Conservation (phyloP, 2,888 invertebrate genomes). For the Drosophila mettleri region DNA sequence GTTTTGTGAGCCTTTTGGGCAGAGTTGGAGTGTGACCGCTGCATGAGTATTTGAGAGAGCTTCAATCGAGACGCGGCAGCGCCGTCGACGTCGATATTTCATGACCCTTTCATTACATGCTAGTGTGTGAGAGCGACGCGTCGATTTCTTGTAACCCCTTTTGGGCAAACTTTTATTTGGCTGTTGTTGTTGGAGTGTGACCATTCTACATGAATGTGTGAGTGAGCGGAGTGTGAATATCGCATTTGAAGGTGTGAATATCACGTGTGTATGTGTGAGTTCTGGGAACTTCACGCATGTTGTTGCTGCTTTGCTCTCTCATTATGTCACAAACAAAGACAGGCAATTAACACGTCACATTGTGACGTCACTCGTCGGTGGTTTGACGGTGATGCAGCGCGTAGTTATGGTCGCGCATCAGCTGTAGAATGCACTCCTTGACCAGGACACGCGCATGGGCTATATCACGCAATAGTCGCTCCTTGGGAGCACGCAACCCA, state of each 20-base stretch:
- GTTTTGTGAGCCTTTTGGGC: conserved; percentile 62
- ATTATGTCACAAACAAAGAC: conserved; percentile 32
- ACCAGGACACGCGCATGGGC: conserved; percentile 63
- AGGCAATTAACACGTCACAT: conserved; percentile 34
- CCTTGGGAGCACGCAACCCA: conserved; percentile 66
- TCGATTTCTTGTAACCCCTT: neutral
- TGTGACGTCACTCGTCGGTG: conserved; percentile 44
- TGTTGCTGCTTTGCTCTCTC: conserved; percentile 32
- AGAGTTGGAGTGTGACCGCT: conserved; percentile 32
- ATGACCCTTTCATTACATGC: neutral
- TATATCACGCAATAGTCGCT: conserved; percentile 63
- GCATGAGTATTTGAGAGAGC: neutral
- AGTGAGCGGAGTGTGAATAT: conserved; percentile 10
- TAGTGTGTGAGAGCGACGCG: conserved; percentile 1
- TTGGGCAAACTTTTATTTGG: neutral
- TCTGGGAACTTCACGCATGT: conserved; percentile 26
- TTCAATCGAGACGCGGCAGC: conserved; percentile 1
- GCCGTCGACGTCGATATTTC: neutral
- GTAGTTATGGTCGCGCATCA: conserved; percentile 37
- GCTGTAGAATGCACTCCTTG: conserved; percentile 51
- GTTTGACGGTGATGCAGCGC: neutral
- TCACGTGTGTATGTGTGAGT: neutral
- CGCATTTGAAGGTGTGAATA: neutral
- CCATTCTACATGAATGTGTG: conserved; percentile 8
- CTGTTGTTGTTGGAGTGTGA: conserved; percentile 21